A percentile compares a stretch with the other conserved stretches of the same genome.
These are phyloP conservation scores for Mongoloraphidia duomilia DNA, from an alignment of 2,888 invertebrate genomes.

Conservation along the genomic window DNA sequence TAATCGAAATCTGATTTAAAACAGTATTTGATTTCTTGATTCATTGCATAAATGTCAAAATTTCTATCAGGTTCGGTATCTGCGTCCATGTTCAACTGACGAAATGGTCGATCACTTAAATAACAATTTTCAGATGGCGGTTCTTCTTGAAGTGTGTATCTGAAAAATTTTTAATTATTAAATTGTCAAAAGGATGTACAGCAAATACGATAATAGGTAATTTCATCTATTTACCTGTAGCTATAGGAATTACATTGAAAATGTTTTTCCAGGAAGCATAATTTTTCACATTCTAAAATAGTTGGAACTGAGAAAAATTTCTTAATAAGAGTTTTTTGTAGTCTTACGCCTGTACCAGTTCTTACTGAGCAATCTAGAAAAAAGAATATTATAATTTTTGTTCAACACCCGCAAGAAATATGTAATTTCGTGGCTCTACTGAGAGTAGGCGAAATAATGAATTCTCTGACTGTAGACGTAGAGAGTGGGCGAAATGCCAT, in stretches of 20 bases:
- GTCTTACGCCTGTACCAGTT: conserved; percentile 57
- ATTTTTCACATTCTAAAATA: conserved; percentile 60
- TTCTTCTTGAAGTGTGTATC: conserved; percentile 33
- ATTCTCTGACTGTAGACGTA: too few species aligned
- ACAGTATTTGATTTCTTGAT: conserved; percentile 40
- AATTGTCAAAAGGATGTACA: not conserved
- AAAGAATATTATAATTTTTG: conserved; percentile 3
- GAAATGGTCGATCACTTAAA: conserved; percentile 54
- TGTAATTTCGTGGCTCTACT: too few species aligned
- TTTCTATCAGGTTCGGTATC: conserved; percentile 60
- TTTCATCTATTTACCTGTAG: conserved; percentile 38
- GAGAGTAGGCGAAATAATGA: too few species aligned
- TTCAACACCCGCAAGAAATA: too few species aligned
- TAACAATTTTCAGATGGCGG: conserved; percentile 60
- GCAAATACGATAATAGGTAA: not conserved
- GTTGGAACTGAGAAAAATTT: conserved; percentile 48
- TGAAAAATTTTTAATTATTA: conserved; percentile 13
- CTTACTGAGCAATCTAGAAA: conserved; percentile 58
- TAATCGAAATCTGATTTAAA: conserved; percentile 16
- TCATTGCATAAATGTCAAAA: conserved; percentile 67
- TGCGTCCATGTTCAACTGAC: conserved; percentile 54
- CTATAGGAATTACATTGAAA: conserved; percentile 66
- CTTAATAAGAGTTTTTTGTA: conserved; percentile 51
- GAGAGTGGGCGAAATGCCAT: too few species aligned
- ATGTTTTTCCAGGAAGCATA: conserved; percentile 54